Evolutionary conservation across 2,113 vertebrate species (phyloP).

Genomic region (Chelonoidis abingdonii): DNA sequence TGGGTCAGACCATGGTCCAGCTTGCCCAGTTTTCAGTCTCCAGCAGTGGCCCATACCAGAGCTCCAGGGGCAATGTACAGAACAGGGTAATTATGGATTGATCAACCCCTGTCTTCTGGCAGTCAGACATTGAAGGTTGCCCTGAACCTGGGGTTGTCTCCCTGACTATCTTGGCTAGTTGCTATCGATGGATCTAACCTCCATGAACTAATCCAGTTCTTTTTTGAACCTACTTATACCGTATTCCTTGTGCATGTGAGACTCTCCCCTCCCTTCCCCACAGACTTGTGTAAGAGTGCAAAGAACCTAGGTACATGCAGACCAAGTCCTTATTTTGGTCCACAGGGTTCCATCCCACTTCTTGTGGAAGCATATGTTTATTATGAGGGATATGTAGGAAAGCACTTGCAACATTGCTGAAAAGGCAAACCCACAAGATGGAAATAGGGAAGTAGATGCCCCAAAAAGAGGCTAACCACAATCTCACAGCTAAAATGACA

Average conservation of each 20-base stretch:
- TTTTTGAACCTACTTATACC: not conserved
- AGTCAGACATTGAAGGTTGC: not conserved
- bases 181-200: not conserved
- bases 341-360: not conserved
- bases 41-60: not conserved
- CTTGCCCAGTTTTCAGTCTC: not conserved
- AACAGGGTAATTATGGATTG: not conserved
- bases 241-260: not conserved
- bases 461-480: not conserved
- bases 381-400: not conserved
- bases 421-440: conserved; percentile 23
- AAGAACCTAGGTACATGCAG: not conserved
- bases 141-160: not conserved
- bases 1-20: not conserved
- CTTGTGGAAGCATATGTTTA: not conserved
- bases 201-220: not conserved
- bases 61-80: not conserved
- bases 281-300: not conserved
- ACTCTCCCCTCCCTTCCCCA: not conserved
- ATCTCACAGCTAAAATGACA: conserved; percentile 42
- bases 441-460: conserved; percentile 60
- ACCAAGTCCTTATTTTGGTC: not conserved
- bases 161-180: not conserved
- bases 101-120: no score
- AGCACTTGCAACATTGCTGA: not conserved